Conservation (phyloP, 1,140 invertebrate species). For the Lucilia cuprina region DNA sequence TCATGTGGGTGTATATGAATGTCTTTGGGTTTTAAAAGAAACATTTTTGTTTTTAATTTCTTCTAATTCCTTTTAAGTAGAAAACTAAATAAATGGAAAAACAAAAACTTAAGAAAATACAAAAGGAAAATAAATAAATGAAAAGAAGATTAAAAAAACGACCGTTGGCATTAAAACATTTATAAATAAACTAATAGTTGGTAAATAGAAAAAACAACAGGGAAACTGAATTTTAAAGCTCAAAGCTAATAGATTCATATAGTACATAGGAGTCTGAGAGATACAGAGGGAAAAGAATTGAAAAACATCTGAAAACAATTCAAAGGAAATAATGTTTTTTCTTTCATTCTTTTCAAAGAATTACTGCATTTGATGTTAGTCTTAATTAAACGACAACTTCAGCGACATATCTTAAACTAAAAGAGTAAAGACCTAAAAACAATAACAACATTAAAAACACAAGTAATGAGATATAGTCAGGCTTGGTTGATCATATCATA, state of each 20-base stretch:
- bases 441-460: neutral
- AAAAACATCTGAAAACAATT: neutral
- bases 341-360: neutral
- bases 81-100: constrained; percentile 4
- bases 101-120: neutral
- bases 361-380: constrained; percentile 27
- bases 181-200: constrained; percentile 23
- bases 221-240: neutral
- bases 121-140: neutral
- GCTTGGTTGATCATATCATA: too few species aligned
- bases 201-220: neutral
- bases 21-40: neutral
- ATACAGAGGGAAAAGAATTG: neutral
- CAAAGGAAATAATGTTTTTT: constrained; percentile 2
- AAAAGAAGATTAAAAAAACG: constrained; percentile 16
- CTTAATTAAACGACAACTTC: constrained; percentile 32
- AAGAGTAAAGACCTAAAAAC: neutral
- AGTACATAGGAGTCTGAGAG: neutral
- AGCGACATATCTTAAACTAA: constrained; percentile 23
- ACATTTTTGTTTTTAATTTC: constrained; percentile 9
- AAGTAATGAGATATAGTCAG: neutral
- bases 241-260: neutral
- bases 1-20: neutral
- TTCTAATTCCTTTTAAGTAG: constrained; percentile 24
- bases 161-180: constrained; percentile 23